Evolutionary conservation across 2,888 invertebrate genomes (phyloP), one percentile per base, ranked within the genome.

Genomic region (Hyposoter dolosus): DNA sequence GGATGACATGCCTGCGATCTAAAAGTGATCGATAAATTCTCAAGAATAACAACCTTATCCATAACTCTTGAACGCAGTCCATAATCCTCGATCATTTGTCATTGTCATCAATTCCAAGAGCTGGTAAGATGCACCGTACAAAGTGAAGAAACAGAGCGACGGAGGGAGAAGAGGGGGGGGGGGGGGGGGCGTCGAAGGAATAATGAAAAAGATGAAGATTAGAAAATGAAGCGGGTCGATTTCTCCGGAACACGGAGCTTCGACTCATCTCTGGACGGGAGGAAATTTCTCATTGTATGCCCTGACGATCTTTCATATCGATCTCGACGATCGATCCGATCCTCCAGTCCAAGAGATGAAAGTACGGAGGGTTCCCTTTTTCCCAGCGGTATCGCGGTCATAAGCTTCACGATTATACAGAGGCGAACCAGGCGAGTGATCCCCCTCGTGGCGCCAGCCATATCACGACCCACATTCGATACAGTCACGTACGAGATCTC

Each of bases 401-500:
- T 53, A 43, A 79, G 69, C 68, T 28, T n/a, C 40, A 69, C 40
- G 43, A 60, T 60, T 63, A 32, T 40, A 43, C n/a, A 40, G 56
- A 56, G 74, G n/a, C 69, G 71, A 50, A 56, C 47, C 63, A 60
- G 60, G 43, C 69, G 45, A 35, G 72, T 53, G 47, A 68, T 68
- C 53, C 50, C 75, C 85, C 80, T 74, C 56, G 82, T 85, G 85
- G 82, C 87, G 82, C 82, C 85, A 80, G 35, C 53, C 72, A 80
- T 85, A 80, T 84, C 85, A 82, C 85, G 87, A 83, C 87, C 87
- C 87, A 87, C 80, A 85, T 85, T 85, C 82, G 76, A 82, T 80
- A 83, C 74, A 81, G 74, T 80, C 83, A 85, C 85, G 85, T 85
- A 83, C 56, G 71, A 82, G 83, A 85, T 77, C 82, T 80, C 80